phyloP scores from a whole-genome alignment of 2,113 vertebrate genomes.

The Willisornis vidua region DNA sequence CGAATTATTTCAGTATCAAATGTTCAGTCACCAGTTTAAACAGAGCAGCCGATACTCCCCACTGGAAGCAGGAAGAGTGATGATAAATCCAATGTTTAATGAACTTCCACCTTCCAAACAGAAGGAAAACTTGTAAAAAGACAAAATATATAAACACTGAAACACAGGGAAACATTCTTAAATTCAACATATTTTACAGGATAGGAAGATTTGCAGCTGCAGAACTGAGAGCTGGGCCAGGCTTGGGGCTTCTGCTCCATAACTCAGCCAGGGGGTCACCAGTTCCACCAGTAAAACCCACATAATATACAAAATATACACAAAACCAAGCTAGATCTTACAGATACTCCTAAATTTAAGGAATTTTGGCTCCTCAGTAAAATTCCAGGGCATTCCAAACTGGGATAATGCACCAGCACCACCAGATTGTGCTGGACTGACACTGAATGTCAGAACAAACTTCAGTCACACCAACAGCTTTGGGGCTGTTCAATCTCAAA shows the following conservation, averaged over 20 bases:
- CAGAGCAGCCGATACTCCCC: neutral
- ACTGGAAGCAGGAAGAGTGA: neutral
- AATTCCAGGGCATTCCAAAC: neutral
- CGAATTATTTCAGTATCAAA: neutral
- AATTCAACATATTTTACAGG: conserved; percentile 30
- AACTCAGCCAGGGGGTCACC: neutral
- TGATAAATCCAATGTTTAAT: conserved; percentile 33
- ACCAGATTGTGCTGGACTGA: neutral
- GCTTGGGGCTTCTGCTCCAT: neutral
- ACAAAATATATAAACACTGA: neutral
- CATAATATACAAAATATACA: neutral
- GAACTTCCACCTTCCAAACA: neutral
- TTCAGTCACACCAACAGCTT: accelerated
- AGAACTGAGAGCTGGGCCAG: neutral
- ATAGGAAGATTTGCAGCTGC: neutral
- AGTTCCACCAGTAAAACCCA: neutral
- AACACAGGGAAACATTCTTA: neutral
- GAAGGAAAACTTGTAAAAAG: neutral
- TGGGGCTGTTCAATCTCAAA: neutral
- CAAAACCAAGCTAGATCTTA: neutral
- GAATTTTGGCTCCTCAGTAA: neutral
- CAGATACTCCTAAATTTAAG: neutral
- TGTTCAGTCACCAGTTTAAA: neutral
- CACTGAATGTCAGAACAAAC: neutral
- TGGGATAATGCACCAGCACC: neutral